Evolutionary conservation across 2,113 vertebrate genomes (phyloP).

Genomic region (Gobio gobio): DNA sequence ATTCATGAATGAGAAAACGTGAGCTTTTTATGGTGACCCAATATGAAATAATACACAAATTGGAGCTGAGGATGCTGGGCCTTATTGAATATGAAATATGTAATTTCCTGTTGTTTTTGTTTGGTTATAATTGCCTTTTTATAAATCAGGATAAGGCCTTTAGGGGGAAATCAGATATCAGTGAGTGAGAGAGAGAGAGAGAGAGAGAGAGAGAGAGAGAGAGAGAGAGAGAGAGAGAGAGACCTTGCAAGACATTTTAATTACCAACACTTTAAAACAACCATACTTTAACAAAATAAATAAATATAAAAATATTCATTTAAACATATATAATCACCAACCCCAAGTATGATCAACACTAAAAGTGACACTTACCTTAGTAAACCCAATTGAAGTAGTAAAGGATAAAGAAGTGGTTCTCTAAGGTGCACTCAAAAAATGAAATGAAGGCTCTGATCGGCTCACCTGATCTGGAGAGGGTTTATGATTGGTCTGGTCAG

Average conservation of each 20-base stretch:
- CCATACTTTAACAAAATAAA: no score
- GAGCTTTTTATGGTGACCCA: conserved; percentile 31
- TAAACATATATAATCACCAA: not conserved
- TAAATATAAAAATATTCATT: no score
- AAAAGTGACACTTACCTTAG: not conserved
- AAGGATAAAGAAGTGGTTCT: not conserved
- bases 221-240: not conserved
- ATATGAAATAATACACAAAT: conserved; percentile 56
- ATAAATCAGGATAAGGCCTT: conserved; percentile 55
- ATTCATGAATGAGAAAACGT: conserved; percentile 14
- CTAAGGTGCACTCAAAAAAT: no score
- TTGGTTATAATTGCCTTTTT: conserved; percentile 51
- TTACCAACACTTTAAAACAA: no score
- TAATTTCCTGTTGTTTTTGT: conserved; percentile 61
- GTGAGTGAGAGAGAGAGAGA: conserved; percentile 2
- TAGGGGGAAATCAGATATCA: conserved; percentile 55
- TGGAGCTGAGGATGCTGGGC: conserved; percentile 44
- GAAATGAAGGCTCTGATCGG: not conserved
- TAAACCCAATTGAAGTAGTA: not conserved
- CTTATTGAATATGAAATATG: conserved; percentile 59
- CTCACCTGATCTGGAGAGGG: conserved; percentile 97
- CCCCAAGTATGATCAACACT: not conserved
- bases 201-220: not conserved
- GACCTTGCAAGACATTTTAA: no score
- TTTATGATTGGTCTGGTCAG: conserved; percentile 91